These are phyloP conservation scores for Biston betularia DNA, from an alignment of 2,888 invertebrate genomes.

Conservation along the genomic window DNA sequence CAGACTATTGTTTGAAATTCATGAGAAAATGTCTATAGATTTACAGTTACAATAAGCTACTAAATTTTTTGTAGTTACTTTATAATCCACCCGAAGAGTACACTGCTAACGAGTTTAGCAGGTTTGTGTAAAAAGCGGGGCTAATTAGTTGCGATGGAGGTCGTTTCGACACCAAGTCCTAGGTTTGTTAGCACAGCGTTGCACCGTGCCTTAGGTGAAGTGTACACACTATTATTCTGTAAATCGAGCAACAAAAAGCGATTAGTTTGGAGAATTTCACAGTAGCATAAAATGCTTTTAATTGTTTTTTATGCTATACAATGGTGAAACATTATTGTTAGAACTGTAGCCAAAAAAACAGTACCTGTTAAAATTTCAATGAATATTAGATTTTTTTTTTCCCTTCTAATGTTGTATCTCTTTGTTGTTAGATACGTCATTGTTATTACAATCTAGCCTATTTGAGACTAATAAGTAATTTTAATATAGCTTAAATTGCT, in stretches of 20 bases:
- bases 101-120: slow-evolving; percentile 42
- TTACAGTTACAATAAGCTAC: slow-evolving; percentile 16
- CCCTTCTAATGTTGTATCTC: too few relatives aligned
- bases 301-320: background rate
- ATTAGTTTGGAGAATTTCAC: background rate
- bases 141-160: slow-evolving; percentile 55
- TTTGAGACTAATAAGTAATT: too few relatives aligned
- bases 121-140: slow-evolving; percentile 47
- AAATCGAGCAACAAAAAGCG: background rate
- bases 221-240: slow-evolving; percentile 37
- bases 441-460: too few relatives aligned
- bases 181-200: slow-evolving; percentile 49
- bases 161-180: slow-evolving; percentile 54
- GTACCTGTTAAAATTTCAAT: too few relatives aligned
- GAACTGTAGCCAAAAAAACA: too few relatives aligned
- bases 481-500: too few relatives aligned
- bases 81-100: slow-evolving; percentile 30
- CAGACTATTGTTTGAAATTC: background rate
- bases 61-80: slow-evolving; percentile 12
- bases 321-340: too few relatives aligned
- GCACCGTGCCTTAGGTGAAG: slow-evolving; percentile 40
- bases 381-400: too few relatives aligned
- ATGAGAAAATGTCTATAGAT: slow-evolving; percentile 12
- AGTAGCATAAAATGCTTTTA: slow-evolving; percentile 1
- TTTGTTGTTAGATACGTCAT: too few relatives aligned